Percentiles rank a stretch among this genome's conserved stretches.
These are phyloP conservation scores for Megaleporinus macrocephalus DNA, from an alignment of 2,113 vertebrate species.

Conservation along the genomic window DNA sequence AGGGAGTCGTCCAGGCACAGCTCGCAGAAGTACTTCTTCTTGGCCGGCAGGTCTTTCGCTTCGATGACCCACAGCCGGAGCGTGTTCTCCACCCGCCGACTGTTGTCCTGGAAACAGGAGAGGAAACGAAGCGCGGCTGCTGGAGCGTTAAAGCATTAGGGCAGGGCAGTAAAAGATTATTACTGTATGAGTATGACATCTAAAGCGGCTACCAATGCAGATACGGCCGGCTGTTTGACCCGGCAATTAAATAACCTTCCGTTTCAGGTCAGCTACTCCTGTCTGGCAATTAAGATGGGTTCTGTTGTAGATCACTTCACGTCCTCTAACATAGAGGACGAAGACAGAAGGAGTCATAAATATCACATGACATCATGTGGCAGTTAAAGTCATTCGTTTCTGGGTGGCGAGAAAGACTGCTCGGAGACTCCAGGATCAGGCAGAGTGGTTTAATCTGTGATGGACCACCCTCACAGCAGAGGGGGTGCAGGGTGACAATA, in stretches of 20 bases:
- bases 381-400: constrained; percentile 27
- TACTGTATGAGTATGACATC: constrained; percentile 12
- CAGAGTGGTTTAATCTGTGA: background rate
- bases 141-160: background rate
- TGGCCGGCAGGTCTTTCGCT: constrained; percentile 96
- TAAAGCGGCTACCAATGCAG: constrained; percentile 29
- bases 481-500: too few species aligned
- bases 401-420: background rate
- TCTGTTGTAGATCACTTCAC: constrained; percentile 41
- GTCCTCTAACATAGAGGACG: constrained; percentile 27
- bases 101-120: constrained; percentile 88
- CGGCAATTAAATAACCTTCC: constrained; percentile 35
- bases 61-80: constrained; percentile 97
- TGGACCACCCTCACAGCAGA: background rate
- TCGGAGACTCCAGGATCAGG: background rate
- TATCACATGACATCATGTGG: constrained; percentile 40
- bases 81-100: constrained; percentile 92
- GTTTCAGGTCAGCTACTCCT: constrained; percentile 30
- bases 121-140: constrained; percentile 24
- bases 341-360: constrained; percentile 27
- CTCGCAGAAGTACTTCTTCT: constrained; percentile 97
- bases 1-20: constrained; percentile 94
- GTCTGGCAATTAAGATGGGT: constrained; percentile 23
- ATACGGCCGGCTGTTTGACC: constrained; percentile 8
- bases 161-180: constrained; percentile 1